These are phyloP conservation scores for Microcaecilia unicolor DNA, from an alignment of 2,797 vertebrate genomes.

Conservation along the genomic window DNA sequence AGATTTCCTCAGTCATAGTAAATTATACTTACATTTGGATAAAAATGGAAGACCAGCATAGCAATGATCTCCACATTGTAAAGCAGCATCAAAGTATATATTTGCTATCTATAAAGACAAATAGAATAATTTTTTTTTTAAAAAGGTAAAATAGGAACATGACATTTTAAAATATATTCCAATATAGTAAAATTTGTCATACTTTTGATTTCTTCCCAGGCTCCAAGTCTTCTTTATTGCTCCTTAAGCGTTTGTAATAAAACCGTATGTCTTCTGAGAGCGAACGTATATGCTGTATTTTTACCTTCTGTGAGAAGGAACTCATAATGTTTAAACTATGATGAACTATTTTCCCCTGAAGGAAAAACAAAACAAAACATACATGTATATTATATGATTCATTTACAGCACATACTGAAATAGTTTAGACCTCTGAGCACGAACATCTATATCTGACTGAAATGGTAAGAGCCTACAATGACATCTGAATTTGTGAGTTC, in stretches of 20 bases:
- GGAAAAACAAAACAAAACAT: conserved; percentile 19
- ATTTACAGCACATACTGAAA: conserved; percentile 3
- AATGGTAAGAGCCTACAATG: too few species aligned
- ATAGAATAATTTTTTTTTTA: conserved; percentile 2
- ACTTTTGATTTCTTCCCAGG: conserved; percentile 93
- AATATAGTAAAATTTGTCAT: conserved; percentile 13
- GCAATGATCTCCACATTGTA: conserved; percentile 90
- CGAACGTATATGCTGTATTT: conserved; percentile 85
- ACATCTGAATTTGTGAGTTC: too few species aligned
- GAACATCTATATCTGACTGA: conserved; percentile 2
- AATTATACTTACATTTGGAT: conserved; percentile 78
- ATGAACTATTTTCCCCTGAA: conserved; percentile 89
- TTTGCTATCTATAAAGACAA: conserved; percentile 84
- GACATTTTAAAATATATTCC: too few species aligned
- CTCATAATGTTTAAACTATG: conserved; percentile 90
- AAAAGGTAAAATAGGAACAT: background rate
- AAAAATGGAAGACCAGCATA: conserved; percentile 92
- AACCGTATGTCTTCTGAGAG: conserved; percentile 87
- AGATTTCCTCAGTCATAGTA: background rate
- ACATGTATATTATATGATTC: background rate
- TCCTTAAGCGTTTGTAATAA: conserved; percentile 85
- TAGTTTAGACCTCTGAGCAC: background rate
- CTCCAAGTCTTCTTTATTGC: conserved; percentile 89
- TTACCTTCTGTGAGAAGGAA: conserved; percentile 93
- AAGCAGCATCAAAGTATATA: conserved; percentile 94